These are phyloP conservation scores for Catajapyx aquilonaris DNA, from an alignment of 1,140 invertebrate genomes.

Conservation along the genomic window DNA sequence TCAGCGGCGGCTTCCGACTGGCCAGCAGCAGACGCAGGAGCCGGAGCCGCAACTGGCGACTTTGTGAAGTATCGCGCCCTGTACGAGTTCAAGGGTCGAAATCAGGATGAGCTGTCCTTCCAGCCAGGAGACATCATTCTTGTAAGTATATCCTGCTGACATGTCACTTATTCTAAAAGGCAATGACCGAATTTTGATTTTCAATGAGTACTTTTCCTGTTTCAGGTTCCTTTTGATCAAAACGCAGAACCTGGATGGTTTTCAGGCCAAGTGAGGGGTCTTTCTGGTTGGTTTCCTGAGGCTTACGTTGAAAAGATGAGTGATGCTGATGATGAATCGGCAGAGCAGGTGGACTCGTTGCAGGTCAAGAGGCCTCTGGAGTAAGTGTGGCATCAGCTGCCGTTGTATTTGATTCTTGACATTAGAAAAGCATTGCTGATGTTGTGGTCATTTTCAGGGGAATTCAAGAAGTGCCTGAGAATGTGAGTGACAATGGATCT, in stretches of 20 bases:
- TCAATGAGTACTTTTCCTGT: slow-evolving; percentile 10
- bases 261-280: slow-evolving; percentile 68
- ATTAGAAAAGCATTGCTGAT: too few species aligned
- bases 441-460: too few species aligned
- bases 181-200: too few species aligned
- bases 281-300: slow-evolving; percentile 94
- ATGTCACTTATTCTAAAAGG: too few species aligned
- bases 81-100: slow-evolving; percentile 83
- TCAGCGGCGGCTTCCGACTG: slow-evolving; percentile 12
- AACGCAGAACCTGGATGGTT: slow-evolving; percentile 93
- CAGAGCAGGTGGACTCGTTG: slow-evolving; percentile 8
- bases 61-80: slow-evolving; percentile 63
- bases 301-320: slow-evolving; percentile 74
- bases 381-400: slow-evolving; percentile 14
- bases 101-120: slow-evolving; percentile 82
- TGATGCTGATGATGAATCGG: slow-evolving; percentile 12
- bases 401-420: too few species aligned
- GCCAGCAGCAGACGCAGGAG: slow-evolving; percentile 15
- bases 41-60: slow-evolving; percentile 18
- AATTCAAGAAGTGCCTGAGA: slow-evolving; percentile 52
- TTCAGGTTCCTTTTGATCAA: slow-evolving; percentile 55
- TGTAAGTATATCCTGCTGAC: too few species aligned
- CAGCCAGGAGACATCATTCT: slow-evolving; percentile 83
- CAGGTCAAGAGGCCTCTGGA: slow-evolving; percentile 25
- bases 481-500: slow-evolving; percentile 27